A percentile compares a stretch with the other conserved stretches of the same genome.
These are phyloP conservation scores for Psophia crepitans DNA, from an alignment of 2,113 vertebrate genomes.

Conservation along the genomic window DNA sequence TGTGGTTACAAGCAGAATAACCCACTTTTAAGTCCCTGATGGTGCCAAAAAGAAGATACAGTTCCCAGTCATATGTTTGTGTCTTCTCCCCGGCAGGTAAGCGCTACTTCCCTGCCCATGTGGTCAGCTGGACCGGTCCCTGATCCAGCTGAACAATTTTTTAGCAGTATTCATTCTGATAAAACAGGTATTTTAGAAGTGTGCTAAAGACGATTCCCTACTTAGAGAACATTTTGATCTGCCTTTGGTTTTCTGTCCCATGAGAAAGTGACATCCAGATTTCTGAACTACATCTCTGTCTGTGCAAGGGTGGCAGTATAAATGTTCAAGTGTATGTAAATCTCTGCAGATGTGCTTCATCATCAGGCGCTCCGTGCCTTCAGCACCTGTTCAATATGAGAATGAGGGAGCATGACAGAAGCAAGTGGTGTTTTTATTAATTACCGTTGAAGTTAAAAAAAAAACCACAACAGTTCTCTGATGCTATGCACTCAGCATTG, in stretches of 20 bases:
- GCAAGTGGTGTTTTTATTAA: accelerated
- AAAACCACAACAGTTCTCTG: background rate
- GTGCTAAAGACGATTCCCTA: background rate
- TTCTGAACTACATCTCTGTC: background rate
- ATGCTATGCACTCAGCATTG: background rate
- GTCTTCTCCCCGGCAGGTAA: background rate
- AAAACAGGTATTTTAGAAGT: background rate
- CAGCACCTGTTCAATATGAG: background rate
- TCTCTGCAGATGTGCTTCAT: background rate
- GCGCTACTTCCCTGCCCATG: background rate
- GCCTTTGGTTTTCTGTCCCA: background rate
- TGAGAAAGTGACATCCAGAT: background rate
- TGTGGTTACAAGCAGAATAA: background rate
- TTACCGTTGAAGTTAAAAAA: background rate
- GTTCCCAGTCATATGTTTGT: background rate
- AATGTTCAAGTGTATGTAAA: background rate
- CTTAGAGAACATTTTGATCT: background rate
- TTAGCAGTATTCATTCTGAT: background rate
- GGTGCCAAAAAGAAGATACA: background rate
- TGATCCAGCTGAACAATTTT: background rate
- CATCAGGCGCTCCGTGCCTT: background rate
- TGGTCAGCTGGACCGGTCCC: background rate
- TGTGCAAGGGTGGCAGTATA: background rate
- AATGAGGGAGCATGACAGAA: background rate
- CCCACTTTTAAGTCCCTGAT: background rate